These are phyloP conservation scores for Spisula solida DNA, from an alignment of 2,888 invertebrate genomes.

Conservation along the genomic window DNA sequence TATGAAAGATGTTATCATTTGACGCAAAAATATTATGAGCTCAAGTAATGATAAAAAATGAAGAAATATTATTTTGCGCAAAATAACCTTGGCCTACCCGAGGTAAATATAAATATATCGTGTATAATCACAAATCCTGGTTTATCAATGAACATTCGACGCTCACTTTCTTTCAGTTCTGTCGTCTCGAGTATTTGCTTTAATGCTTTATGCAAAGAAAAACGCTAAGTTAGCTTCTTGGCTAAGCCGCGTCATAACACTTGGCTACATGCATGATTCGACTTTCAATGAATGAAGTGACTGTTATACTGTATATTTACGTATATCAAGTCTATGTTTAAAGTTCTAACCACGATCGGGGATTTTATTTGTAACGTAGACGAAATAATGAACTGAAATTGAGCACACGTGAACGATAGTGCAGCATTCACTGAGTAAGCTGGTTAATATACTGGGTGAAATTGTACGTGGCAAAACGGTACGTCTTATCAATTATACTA, in stretches of 20 bases:
- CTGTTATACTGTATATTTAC: not conserved
- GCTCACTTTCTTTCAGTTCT: not conserved
- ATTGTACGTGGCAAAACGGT: too few species aligned
- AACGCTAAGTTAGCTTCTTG: not conserved
- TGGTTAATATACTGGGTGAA: too few species aligned
- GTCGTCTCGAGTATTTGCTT: constrained; percentile 8
- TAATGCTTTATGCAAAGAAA: not conserved
- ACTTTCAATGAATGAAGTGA: not conserved
- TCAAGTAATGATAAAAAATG: not conserved
- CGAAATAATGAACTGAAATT: too few species aligned
- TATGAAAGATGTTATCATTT: not conserved
- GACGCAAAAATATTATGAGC: not conserved
- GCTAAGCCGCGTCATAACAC: not conserved
- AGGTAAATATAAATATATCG: not conserved
- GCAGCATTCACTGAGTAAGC: too few species aligned
- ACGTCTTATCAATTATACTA: too few species aligned
- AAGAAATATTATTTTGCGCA: not conserved
- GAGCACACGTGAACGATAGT: too few species aligned
- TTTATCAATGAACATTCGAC: constrained; percentile 2
- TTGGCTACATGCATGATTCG: not conserved
- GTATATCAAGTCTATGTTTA: not conserved
- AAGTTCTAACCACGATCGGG: not conserved
- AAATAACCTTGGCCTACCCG: not conserved
- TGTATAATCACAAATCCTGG: not conserved
- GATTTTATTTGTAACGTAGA: too few species aligned